Conservation (phyloP, 2,888 invertebrate genomes). For the Acronicta leporina region DNA sequence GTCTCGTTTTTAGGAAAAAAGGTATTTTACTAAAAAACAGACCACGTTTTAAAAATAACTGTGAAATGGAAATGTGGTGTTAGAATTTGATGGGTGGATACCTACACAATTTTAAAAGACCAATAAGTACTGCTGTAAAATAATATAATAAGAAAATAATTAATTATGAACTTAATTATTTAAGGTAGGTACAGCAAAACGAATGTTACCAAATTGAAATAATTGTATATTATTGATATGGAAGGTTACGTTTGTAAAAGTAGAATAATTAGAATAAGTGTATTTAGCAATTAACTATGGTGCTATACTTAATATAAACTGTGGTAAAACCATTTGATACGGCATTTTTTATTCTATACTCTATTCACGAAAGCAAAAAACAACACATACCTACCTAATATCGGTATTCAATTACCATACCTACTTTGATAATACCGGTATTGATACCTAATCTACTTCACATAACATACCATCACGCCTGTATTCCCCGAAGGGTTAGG, state of each 20-base stretch:
- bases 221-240: conserved; percentile 15
- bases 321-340: too few relatives aligned
- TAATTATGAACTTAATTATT: conserved; percentile 6
- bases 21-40: too few relatives aligned
- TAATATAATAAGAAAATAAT: not conserved
- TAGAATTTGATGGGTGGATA: not conserved
- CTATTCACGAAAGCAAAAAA: too few relatives aligned
- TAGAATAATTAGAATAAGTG: conserved; percentile 1
- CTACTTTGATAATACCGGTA: too few relatives aligned
- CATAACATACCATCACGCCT: too few relatives aligned
- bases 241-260: conserved; percentile 18
- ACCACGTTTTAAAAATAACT: too few relatives aligned
- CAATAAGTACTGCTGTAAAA: conserved; percentile 11
- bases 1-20: conserved; percentile 6
- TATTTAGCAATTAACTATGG: not conserved
- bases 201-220: conserved; percentile 54
- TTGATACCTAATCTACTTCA: too few relatives aligned
- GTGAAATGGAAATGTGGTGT: not conserved
- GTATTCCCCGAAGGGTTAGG: too few relatives aligned
- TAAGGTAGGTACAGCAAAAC: conserved; percentile 26
- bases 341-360: too few relatives aligned
- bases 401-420: too few relatives aligned
- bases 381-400: too few relatives aligned
- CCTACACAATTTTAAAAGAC: not conserved
- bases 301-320: too few relatives aligned